A percentile compares a stretch with the other conserved stretches of the same genome.
These are phyloP conservation scores for Diplodus puntazzo DNA, from an alignment of 2,797 vertebrate genomes.

Conservation along the genomic window DNA sequence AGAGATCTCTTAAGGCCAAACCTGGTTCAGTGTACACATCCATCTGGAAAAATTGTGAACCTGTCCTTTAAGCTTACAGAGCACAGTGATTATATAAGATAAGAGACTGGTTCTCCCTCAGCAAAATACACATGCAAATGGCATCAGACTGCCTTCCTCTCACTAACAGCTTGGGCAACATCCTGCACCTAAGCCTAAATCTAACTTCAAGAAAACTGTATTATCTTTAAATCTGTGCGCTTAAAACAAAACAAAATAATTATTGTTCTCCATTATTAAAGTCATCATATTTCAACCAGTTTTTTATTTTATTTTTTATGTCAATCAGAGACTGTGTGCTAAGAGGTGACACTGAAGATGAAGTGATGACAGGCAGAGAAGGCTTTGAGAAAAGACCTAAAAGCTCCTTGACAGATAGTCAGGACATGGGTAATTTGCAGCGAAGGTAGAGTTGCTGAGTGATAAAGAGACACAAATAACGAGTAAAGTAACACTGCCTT, in stretches of 20 bases:
- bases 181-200: background rate
- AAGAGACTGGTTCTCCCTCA: too few species aligned
- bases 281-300: background rate
- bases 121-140: background rate
- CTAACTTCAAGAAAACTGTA: too few species aligned
- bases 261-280: background rate
- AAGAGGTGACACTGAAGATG: constrained; percentile 49
- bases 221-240: too few species aligned
- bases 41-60: background rate
- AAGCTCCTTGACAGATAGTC: constrained; percentile 42
- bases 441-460: constrained; percentile 64
- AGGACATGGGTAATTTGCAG: constrained; percentile 73
- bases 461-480: constrained; percentile 56
- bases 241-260: background rate
- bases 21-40: background rate
- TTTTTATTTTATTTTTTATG: background rate
- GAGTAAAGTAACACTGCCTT: constrained; percentile 26
- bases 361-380: constrained; percentile 62
- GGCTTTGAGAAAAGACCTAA: constrained; percentile 50
- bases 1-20: too few species aligned
- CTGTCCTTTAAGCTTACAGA: background rate
- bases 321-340: constrained; percentile 32
- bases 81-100: too few species aligned
- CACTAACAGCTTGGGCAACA: background rate
- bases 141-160: background rate